Base-by-base conservation (phyloP, 2,797 vertebrate species). In the Alectoris magna region DNA sequence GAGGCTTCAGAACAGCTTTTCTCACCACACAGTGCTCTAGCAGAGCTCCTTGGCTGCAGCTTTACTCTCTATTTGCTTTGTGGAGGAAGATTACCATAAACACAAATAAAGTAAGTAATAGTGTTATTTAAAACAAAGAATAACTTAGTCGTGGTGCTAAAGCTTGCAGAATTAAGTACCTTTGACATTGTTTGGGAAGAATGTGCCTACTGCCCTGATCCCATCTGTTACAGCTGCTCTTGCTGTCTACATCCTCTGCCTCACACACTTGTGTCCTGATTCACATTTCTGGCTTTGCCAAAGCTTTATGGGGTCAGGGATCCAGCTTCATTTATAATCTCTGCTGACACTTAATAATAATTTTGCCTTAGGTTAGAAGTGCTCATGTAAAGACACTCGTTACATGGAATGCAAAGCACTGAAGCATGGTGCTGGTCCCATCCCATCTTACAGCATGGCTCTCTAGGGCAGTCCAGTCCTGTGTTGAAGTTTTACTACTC, bases 261-360 rank as follows among this genome's bases (percentile, higher is more conserved):
- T 70, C 58, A 62, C 21, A 2, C 43, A 23, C 59, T 79, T 44
- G 41, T 63, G 49, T 75, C 79, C 82, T 75, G 13, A 78, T 78
- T 90, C 70, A 67, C 62, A 22, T 81, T 85, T 86, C 69, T 60
- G 83, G 59, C 70, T 68, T 46, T 91, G 82, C 63, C 63, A 81
- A 2, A 80, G 79, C 66, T 94, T 68, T 71, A 8, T 0, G 0
- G 84, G 78, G 41, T 95, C 79, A 93, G 77, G 69, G 82, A 81
- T 83, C 31, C 0, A 0, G n/a, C 59, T 90, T 94, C 59, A 53
- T 72, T 93, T 79, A 21, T 51, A 72, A 78, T 70, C 63, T 26
- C 23, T 1, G 1, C 62, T 77, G 92, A 66, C 82, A 75, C 80
- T 85, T 83, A 81, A 48, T 87, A 75, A 55, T 39, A 72, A 56